These are phyloP conservation scores for Chromobotia macracanthus DNA, from an alignment of 2,797 vertebrate species.

Conservation along the genomic window DNA sequence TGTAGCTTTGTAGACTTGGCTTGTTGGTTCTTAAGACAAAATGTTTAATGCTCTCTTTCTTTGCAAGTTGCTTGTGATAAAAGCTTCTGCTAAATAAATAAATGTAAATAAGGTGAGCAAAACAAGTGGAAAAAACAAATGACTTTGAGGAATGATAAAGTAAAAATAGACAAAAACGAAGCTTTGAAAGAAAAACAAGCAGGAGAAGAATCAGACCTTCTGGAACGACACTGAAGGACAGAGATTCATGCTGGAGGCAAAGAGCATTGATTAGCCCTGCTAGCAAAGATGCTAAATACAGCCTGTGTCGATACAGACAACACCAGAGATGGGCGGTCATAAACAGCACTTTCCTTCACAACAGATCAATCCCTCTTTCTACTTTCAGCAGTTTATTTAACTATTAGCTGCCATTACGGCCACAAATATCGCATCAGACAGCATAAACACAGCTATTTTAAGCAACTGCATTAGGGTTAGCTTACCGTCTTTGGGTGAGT, in stretches of 20 bases:
- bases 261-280: constrained; percentile 45
- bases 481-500: constrained; percentile 90
- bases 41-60: no score
- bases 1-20: no score
- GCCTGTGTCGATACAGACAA: constrained; percentile 41
- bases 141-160: no score
- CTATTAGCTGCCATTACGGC: constrained; percentile 17
- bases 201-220: constrained; percentile 15
- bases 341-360: constrained; percentile 45
- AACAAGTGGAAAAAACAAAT: neutral
- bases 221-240: constrained; percentile 40
- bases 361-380: constrained; percentile 54
- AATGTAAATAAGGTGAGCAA: no score
- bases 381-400: constrained; percentile 43
- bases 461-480: constrained; percentile 18
- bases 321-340: constrained; percentile 13
- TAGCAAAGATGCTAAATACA: constrained; percentile 49
- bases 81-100: no score
- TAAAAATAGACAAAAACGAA: no score
- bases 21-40: no score
- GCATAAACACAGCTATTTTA: constrained; percentile 43
- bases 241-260: constrained; percentile 7
- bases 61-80: no score
- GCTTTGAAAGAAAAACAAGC: constrained; percentile 7
- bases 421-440: constrained; percentile 30